Evolutionary conservation across 2,888 invertebrate species (phyloP).

Genomic region (Napeogenes sylphis): DNA sequence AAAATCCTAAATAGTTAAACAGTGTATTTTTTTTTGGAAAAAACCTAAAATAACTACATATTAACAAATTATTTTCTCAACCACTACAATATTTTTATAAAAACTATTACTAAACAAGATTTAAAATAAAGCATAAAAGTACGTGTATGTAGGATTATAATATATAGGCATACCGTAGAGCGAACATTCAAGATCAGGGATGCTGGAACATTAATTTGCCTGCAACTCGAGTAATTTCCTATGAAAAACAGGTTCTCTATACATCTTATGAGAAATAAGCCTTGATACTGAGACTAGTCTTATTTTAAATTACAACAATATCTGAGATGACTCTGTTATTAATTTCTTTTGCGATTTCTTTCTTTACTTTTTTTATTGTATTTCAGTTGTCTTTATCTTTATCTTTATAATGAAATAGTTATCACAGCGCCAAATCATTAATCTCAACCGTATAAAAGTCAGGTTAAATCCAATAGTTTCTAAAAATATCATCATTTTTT

Average conservation of each 20-base stretch:
- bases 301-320: constrained; percentile 15
- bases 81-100: not conserved
- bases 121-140: constrained; percentile 12
- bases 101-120: constrained; percentile 19
- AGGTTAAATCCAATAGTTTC: too few relatives aligned
- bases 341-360: not conserved
- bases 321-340: not conserved
- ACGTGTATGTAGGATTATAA: constrained; percentile 18
- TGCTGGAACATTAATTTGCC: constrained; percentile 52
- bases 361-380: not conserved
- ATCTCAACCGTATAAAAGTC: too few relatives aligned
- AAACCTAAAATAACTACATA: too few relatives aligned
- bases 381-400: too few relatives aligned
- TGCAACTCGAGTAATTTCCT: constrained; percentile 51
- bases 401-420: too few relatives aligned
- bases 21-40: too few relatives aligned
- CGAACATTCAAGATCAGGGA: constrained; percentile 18
- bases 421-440: too few relatives aligned
- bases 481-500: too few relatives aligned
- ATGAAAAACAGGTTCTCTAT: constrained; percentile 55
- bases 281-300: constrained; percentile 28
- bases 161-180: constrained; percentile 27
- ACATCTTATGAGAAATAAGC: constrained; percentile 39
- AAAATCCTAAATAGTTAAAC: too few relatives aligned
- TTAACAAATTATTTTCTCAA: too few relatives aligned